Evolutionary conservation across 2,113 vertebrate species (phyloP), one percentile per base, ranked within the genome.

Genomic region (Phodopus roborovskii): DNA sequence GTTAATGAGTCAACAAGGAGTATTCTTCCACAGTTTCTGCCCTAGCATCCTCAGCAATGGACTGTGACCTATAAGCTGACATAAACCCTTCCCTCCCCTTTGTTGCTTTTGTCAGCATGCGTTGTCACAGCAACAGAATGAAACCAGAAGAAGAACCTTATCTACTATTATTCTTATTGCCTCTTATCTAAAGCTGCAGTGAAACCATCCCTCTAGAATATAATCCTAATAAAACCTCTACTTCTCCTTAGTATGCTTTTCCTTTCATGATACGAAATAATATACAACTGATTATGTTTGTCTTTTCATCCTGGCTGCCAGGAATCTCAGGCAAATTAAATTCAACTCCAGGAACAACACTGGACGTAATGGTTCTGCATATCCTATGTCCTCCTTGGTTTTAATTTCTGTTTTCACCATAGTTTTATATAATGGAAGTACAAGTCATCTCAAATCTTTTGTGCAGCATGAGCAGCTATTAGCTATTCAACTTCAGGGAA

Each of bases 301-400:
- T 88, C 82, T 94, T 97, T 97, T 90, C 68, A 91, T 92, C 74
- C 70, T 90, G 90, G 64, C 58, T 95, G 17, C 90, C 93, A 94
- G 88, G 93, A 96, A 96, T 48, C 93, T 94, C 92, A 92, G 39
- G 92, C 62, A 90, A 94, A 95, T 60, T 83, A n/a, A 95, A 90
- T 77, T 73, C 64, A 92, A 75, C n/a, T 94, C 62, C 42, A 87
- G 64, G 42, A 92, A 92, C 39, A 88, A 58, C 8, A 96, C 7
- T 83, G 26, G 30, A 60, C 26, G 36, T 82, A 53, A 17, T 60
- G 36, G 45, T 75, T 96, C 70, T 81, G 75, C 11, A n/a, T 60
- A 90, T 20, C 48, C 7, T 70, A 9, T 79, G 36, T n/a, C 90
- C 71, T 82, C 22, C 36, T 66, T 48, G 15, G 28, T 45, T 91